Conservation (phyloP, 2,888 invertebrate genomes). For the Pherbina coryleti region DNA sequence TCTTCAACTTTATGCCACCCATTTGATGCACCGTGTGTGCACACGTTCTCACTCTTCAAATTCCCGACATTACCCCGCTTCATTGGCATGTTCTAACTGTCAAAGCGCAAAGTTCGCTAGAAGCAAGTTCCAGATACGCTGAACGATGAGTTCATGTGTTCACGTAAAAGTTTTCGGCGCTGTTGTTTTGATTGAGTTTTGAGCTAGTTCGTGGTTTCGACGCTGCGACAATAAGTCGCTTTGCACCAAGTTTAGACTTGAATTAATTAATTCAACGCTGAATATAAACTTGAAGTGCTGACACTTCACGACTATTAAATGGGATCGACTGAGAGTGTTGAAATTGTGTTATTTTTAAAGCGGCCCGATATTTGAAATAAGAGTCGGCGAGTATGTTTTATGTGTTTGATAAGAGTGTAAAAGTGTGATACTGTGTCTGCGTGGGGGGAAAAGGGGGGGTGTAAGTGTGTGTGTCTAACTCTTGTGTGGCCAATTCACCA, state of each 20-base stretch:
- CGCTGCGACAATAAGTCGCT: neutral
- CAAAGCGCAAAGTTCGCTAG: neutral
- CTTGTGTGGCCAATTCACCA: neutral
- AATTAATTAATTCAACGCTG: constrained; percentile 11
- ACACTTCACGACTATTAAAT: neutral
- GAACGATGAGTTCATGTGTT: neutral
- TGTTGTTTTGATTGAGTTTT: neutral
- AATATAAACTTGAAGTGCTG: neutral
- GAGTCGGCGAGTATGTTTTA: neutral
- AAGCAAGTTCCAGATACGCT: neutral
- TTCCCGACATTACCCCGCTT: no score
- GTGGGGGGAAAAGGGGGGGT: no score
- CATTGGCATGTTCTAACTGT: no score
- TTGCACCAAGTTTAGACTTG: neutral
- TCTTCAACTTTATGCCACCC: no score
- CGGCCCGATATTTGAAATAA: neutral
- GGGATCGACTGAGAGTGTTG: neutral
- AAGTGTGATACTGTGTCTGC: neutral
- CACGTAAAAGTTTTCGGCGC: neutral
- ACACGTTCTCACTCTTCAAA: no score
- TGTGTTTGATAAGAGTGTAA: neutral
- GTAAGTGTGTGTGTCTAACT: neutral
- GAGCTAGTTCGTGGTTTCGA: constrained; percentile 1
- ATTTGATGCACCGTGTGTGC: no score
- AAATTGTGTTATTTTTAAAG: neutral